Evolutionary conservation across 2,888 invertebrate genomes (phyloP).

Genomic region (Dryococelus australis): DNA sequence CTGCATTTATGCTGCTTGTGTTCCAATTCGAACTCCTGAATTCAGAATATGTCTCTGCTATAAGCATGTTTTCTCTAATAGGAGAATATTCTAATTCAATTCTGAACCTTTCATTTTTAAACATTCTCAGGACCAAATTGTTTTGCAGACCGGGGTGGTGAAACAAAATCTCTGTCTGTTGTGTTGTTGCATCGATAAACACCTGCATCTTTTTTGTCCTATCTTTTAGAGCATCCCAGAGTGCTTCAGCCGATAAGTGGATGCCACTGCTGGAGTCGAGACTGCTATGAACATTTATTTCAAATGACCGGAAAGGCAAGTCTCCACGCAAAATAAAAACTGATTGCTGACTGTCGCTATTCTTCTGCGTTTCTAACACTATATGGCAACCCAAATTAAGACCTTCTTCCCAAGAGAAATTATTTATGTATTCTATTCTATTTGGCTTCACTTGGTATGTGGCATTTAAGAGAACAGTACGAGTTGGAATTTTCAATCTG

Average conservation of each 20-base stretch:
- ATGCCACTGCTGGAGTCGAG: constrained; percentile 5
- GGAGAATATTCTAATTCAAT: constrained; percentile 47
- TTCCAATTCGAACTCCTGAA: background rate
- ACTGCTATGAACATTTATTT: constrained; percentile 30
- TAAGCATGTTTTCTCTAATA: constrained; percentile 43
- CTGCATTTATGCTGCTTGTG: constrained; percentile 20
- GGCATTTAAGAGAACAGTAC: constrained; percentile 44
- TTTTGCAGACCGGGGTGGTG: constrained; percentile 48
- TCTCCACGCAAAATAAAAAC: constrained; percentile 45
- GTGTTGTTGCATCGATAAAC: constrained; percentile 44
- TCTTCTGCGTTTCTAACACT: constrained; percentile 34
- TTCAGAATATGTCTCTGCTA: constrained; percentile 33
- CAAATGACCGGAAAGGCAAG: constrained; percentile 51
- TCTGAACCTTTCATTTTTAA: constrained; percentile 38
- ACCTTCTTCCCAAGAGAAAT: constrained; percentile 49
- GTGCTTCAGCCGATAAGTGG: constrained; percentile 45
- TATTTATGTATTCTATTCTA: constrained; percentile 46
- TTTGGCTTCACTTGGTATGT: constrained; percentile 41
- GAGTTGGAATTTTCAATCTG: constrained; percentile 44
- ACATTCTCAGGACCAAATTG: constrained; percentile 47
- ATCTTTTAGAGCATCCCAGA: constrained; percentile 52
- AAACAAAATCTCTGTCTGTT: constrained; percentile 42
- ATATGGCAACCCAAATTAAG: constrained; percentile 49
- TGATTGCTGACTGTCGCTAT: background rate
- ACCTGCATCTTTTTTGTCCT: constrained; percentile 48